Base-by-base conservation (phyloP, 1,140 invertebrate genomes). In the Helicoverpa zea region DNA sequence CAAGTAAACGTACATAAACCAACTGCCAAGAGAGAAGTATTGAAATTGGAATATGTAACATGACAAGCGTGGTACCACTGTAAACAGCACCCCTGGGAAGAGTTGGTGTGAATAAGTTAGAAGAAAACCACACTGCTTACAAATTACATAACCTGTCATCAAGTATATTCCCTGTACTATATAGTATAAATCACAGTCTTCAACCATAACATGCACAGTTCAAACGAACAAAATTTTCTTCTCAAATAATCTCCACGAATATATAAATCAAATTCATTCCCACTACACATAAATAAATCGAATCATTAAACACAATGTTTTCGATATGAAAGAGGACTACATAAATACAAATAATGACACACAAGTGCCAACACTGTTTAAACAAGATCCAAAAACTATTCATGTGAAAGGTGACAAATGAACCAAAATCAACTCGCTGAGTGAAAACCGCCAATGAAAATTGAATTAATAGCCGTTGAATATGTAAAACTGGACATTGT, bases 391-490 rank as follows among this genome's bases (percentile, higher is more conserved):
- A 74, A 85, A 73, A 83, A 84, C 89, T 85, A 87, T 89, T 88
- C 87, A 84, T 79, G 84, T 88, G 85, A 88, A 92, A 91, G 88
- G 85, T 89, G 86, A 89, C 90, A 94, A 94, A 91, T 91, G 88
- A 91, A 92, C 88, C 89, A 88, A 91, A 91, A 91, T 90, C 87
- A 88, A 90, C 87, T 83, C 84, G 85, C 59, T 81, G 83, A 88
- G 82, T 89, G 87, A 86, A 88, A 90, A 87, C 87, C 86, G 86
- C 89, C 86, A 85, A 86, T 87, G 86, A 84, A 87, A 90, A 92
- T 91, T 90, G 88, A 91, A 92, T 94, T 92, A 91, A 93, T 90
- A 87, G 82, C 80, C 85, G 84, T 88, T 92, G 92, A 94, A 94
- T 94, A 92, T 92, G 85, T 89, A 92, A 87, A 90, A 88, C 84